These are phyloP conservation scores for Trogon surrucura DNA, from an alignment of 2,113 vertebrate species.

Conservation along the genomic window DNA sequence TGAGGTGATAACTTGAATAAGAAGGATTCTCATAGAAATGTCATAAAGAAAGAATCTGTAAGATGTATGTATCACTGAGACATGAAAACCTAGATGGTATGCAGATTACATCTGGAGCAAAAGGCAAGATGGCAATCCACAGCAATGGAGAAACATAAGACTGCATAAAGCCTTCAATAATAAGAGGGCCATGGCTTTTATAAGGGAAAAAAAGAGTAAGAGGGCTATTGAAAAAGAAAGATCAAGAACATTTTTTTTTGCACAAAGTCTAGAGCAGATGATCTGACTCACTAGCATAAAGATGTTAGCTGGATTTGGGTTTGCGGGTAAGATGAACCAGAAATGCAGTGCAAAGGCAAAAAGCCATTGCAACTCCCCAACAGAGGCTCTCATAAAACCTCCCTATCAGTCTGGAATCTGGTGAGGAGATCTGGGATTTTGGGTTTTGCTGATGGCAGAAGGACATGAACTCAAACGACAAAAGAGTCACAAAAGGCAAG, in stretches of 20 bases:
- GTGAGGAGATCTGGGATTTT: background rate
- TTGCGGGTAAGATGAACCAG: background rate
- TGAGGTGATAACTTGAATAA: background rate
- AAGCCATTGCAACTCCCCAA: background rate
- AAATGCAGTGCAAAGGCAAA: background rate
- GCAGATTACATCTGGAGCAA: background rate
- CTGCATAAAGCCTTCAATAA: background rate
- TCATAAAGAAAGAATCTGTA: background rate
- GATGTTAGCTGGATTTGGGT: background rate
- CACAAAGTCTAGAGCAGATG: background rate
- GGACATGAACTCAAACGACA: background rate
- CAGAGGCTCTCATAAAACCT: background rate
- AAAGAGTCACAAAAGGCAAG: background rate
- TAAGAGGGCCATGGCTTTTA: accelerated
- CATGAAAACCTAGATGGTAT: background rate
- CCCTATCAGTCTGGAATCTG: background rate
- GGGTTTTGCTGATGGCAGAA: background rate
- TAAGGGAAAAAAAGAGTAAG: background rate
- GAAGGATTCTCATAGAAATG: background rate
- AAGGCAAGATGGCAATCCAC: background rate
- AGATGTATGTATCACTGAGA: background rate
- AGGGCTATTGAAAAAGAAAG: background rate
- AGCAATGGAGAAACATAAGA: background rate
- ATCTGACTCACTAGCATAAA: background rate
- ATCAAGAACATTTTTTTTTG: background rate